Evolutionary conservation across 2,888 invertebrate genomes (phyloP), one percentile per base, ranked within the genome.

Genomic region (Lysandra bellargus): DNA sequence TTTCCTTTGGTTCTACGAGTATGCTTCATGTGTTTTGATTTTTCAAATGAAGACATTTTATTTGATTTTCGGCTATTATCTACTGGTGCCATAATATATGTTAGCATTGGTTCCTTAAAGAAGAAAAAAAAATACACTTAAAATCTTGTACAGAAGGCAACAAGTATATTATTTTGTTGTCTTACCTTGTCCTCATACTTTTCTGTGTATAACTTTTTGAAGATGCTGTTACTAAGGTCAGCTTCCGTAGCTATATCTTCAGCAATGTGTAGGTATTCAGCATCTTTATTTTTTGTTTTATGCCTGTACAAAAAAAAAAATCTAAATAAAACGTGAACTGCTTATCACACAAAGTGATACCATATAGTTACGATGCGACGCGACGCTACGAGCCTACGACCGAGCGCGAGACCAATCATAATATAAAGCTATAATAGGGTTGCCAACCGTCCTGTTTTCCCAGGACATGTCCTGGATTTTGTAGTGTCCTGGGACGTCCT

Each of bases 21-120:
- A 33, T 84, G 89, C n/a, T 90, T 91, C 61, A 88, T 89, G 14
- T 82, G 86, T 79, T 88, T 91, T 77, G 88, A 89, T 0, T 86
- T 88, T 0, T 74, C 84, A 0, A 80, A 83, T 0, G 83, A 82
- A 1, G 81, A 80, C 0, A 80, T 74, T 33, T 78, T 44, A 78
- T 82, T 84, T 9, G 17, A 4, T 49, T 88, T 90, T 0, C 86
- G 86, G 0, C 85, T 84, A 2, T 83, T 87, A 1, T 91, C 91
- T 0, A 92, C 89, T 0, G 93, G 92, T 0, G 92, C 93, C 92
- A 93, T 91, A 69, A 69, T 69, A 83, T 92, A 93, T 0, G 89
- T 91, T 4, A 84, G 83, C 0, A 85, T 82, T 2, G 91, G 90
- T 80, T 91, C 92, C 92, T 92, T 81, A 4, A 33, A 17, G 17